Evolutionary conservation across 1,140 invertebrate species (phyloP).

Genomic region (Ceratina calcarata): DNA sequence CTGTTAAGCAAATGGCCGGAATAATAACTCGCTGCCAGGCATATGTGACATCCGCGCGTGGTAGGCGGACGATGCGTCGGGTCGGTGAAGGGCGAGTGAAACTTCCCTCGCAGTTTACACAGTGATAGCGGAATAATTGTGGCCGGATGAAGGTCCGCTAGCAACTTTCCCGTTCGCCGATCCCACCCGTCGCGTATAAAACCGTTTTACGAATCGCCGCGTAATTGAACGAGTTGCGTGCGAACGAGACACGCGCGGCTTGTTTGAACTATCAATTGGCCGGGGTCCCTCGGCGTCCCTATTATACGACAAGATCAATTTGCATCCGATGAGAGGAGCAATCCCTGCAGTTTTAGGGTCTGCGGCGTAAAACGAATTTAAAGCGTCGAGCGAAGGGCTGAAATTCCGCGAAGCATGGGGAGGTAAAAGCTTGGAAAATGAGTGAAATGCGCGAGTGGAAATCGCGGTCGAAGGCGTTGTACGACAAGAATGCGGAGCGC

Average conservation of each 20-base stretch:
- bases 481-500: neutral
- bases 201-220: conserved; percentile 17
- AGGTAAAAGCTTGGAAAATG: conserved; percentile 4
- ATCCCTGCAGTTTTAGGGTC: neutral
- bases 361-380: neutral
- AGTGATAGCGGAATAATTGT: conserved; percentile 62
- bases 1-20: conserved; percentile 66
- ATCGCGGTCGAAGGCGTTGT: neutral
- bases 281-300: neutral
- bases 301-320: conserved; percentile 1
- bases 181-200: conserved; percentile 22
- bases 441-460: neutral
- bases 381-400: neutral
- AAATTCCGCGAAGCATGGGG: no score
- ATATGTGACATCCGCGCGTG: conserved; percentile 57
- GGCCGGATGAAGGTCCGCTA: conserved; percentile 43
- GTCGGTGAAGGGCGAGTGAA: conserved; percentile 9
- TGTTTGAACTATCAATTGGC: conserved; percentile 16
- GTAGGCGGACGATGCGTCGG: neutral
- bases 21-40: conserved; percentile 64
- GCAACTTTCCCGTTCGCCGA: conserved; percentile 31
- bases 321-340: neutral
- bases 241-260: neutral
- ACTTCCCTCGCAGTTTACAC: conserved; percentile 61
- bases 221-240: conserved; percentile 25